Evolutionary conservation across 2,888 invertebrate genomes (phyloP).

Genomic region (Melinopterus prodromus): DNA sequence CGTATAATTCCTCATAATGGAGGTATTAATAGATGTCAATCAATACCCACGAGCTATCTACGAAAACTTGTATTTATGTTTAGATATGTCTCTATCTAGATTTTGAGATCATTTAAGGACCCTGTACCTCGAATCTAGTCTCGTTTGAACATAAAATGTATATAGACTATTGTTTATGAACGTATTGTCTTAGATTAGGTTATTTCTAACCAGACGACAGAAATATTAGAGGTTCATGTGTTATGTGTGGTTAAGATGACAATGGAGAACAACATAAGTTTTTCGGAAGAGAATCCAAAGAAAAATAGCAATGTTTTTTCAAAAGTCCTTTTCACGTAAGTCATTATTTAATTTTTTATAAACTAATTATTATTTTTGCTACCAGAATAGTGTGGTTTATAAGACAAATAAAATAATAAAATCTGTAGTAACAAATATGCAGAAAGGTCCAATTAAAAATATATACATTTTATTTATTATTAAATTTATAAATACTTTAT

Average conservation of each 20-base stretch:
- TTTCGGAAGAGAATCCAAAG: constrained; percentile 63
- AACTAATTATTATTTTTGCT: background rate
- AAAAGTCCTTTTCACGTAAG: constrained; percentile 60
- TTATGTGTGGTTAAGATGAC: background rate
- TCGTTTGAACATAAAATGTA: background rate
- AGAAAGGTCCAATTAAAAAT: no score
- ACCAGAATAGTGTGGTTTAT: no score
- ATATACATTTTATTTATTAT: no score
- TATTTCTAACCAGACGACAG: background rate
- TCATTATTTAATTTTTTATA: constrained; percentile 30
- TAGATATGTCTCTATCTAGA: background rate
- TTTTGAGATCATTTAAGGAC: background rate
- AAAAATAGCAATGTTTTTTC: constrained; percentile 68
- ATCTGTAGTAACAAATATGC: no score
- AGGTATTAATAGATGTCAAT: background rate
- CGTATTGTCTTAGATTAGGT: background rate
- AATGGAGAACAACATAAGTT: constrained; percentile 44
- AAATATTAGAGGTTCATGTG: constrained; percentile 28
- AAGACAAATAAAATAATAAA: no score
- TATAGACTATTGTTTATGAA: background rate
- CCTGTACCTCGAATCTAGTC: background rate
- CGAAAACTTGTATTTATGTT: background rate
- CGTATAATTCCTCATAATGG: background rate
- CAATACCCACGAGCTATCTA: background rate
- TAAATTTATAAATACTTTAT: no score